Evolutionary conservation across 2,797 vertebrate species (phyloP).

Genomic region (Benthosema pterotum): DNA sequence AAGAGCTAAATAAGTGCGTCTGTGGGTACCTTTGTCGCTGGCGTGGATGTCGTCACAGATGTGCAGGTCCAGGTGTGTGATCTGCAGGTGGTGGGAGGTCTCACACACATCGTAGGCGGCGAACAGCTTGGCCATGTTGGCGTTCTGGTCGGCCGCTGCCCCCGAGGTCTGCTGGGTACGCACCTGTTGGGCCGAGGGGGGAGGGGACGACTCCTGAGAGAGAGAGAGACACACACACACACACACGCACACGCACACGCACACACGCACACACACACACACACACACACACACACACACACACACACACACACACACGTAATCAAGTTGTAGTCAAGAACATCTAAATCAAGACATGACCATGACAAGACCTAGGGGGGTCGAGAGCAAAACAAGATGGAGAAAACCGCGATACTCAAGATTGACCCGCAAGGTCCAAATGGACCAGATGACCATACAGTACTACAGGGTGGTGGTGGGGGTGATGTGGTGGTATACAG

Average conservation of each 20-base stretch:
- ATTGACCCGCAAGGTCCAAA: too few species aligned
- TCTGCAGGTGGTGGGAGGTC: constrained; percentile 96
- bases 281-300: neutral
- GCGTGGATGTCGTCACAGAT: constrained; percentile 96
- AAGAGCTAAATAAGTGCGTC: too few species aligned
- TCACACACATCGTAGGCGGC: constrained; percentile 92
- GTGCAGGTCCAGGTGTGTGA: constrained; percentile 96
- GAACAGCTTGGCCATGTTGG: constrained; percentile 91
- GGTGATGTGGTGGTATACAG: too few species aligned
- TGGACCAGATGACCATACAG: too few species aligned
- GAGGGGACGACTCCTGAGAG: constrained; percentile 84
- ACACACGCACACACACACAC: neutral
- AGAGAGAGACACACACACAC: too few species aligned
- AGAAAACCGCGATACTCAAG: too few species aligned
- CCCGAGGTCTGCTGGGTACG: constrained; percentile 84
- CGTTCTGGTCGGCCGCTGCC: constrained; percentile 84
- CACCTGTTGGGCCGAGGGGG: constrained; percentile 85
- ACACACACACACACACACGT: neutral
- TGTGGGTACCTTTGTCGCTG: constrained; percentile 91
- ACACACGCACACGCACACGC: constrained; percentile 1
- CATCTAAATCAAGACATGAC: too few species aligned
- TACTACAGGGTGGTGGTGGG: too few species aligned
- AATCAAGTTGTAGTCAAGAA: too few species aligned
- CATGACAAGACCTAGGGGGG: too few species aligned
- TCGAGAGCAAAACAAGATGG: too few species aligned